Conservation (phyloP, 2,888 invertebrate genomes). For the Xestia ashworthii region DNA sequence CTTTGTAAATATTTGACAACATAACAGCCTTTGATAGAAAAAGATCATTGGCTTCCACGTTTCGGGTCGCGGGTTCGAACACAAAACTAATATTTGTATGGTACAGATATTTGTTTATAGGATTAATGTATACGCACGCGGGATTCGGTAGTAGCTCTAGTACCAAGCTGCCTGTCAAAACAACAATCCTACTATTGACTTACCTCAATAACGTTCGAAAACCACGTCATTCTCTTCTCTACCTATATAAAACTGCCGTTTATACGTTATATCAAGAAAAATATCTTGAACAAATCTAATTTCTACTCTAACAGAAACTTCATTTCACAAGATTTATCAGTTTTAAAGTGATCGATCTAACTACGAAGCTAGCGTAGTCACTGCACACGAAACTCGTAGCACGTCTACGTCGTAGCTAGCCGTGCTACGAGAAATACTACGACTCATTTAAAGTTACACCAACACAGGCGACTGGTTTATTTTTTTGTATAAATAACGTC, state of each 20-base stretch:
- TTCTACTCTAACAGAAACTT: conserved; percentile 40
- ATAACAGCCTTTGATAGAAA: conserved; percentile 15
- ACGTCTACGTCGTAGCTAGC: conserved; percentile 53
- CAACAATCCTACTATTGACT: background rate
- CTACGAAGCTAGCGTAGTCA: conserved; percentile 46
- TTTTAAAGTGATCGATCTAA: conserved; percentile 58
- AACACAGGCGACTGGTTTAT: conserved; percentile 39
- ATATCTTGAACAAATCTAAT: conserved; percentile 24
- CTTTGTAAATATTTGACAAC: conserved; percentile 16
- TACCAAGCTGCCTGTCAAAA: background rate
- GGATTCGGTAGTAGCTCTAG: background rate
- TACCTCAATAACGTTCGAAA: background rate
- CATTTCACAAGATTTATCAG: conserved; percentile 50
- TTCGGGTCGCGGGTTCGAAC: background rate
- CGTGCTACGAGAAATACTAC: conserved; percentile 53
- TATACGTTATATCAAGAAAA: background rate
- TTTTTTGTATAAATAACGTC: conserved; percentile 43
- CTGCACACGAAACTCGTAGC: conserved; percentile 53
- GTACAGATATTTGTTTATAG: conserved; percentile 2
- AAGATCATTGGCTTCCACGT: background rate
- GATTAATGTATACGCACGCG: conserved; percentile 12
- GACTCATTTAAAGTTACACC: conserved; percentile 53
- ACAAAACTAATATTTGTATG: conserved; percentile 29
- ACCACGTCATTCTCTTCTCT: background rate
- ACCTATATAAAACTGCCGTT: background rate